Percentiles rank a stretch among this genome's conserved stretches.
These are phyloP conservation scores for Heterodera filipjevi DNA, from an alignment of 2,888 invertebrate species.

Conservation along the genomic window DNA sequence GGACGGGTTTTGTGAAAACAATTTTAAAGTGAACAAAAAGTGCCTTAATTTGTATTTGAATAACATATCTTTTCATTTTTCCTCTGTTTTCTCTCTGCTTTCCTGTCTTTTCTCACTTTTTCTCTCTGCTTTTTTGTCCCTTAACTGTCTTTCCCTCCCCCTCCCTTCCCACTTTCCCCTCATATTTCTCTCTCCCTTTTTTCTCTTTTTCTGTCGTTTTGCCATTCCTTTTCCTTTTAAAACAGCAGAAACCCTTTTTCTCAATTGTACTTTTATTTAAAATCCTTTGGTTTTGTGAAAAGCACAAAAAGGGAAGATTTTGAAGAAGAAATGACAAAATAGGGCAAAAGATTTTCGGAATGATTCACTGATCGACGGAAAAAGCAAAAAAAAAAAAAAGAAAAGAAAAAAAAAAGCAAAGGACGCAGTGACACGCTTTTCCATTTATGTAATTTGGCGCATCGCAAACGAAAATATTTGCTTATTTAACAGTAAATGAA, in stretches of 20 bases:
- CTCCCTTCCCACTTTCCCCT: neutral
- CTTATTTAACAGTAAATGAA: neutral
- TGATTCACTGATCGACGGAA: neutral
- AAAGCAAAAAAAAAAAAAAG: neutral
- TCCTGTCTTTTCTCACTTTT: neutral
- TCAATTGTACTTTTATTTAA: too few species aligned
- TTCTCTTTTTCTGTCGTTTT: conserved; percentile 1
- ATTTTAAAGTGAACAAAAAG: neutral
- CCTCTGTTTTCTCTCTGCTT: neutral
- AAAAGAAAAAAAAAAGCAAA: too few species aligned
- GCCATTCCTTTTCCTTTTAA: too few species aligned
- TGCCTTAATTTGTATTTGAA: neutral
- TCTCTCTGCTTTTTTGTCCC: neutral
- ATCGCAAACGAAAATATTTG: neutral
- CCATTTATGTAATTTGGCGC: neutral
- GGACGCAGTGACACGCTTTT: neutral
- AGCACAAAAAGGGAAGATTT: too few species aligned
- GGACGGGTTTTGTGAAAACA: conserved; percentile 1
- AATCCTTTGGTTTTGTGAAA: too few species aligned
- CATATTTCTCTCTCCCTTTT: neutral
- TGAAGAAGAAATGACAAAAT: too few species aligned
- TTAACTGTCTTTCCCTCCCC: neutral
- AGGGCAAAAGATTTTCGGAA: neutral
- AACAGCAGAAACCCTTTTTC: too few species aligned
- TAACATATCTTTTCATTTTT: neutral